phyloP scores from a whole-genome alignment of 2,888 invertebrate species.

The Theodoxus fluviatilis region DNA sequence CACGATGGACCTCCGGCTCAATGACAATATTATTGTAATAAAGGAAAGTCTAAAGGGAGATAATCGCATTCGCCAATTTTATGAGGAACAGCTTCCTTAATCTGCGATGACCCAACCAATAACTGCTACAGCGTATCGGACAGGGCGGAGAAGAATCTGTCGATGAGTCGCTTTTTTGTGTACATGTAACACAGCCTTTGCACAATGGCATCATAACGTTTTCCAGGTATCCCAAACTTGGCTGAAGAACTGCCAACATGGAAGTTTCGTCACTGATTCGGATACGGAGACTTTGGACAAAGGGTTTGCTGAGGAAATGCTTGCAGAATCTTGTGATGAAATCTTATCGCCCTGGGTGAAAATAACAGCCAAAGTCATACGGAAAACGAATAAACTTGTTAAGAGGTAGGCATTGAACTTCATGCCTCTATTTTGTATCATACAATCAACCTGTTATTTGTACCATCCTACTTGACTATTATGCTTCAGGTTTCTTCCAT shows the following conservation, averaged over 20 bases:
- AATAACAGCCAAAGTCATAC: slow-evolving; percentile 50
- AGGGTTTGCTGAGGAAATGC: slow-evolving; percentile 44
- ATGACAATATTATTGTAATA: no score
- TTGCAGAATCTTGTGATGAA: slow-evolving; percentile 49
- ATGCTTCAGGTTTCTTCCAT: not conserved
- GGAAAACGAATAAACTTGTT: slow-evolving; percentile 39
- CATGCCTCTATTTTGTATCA: no score
- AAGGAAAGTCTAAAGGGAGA: no score
- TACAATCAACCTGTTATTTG: no score
- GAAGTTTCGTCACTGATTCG: slow-evolving; percentile 11
- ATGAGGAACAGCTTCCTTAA: no score
- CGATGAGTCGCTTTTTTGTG: no score
- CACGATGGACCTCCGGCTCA: no score
- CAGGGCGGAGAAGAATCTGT: no score
- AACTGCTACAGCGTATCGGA: no score
- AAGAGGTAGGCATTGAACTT: slow-evolving; percentile 48
- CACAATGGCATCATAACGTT: slow-evolving; percentile 26
- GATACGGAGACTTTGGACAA: slow-evolving; percentile 22
- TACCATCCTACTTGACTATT: not conserved
- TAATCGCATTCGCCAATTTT: no score
- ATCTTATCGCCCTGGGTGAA: slow-evolving; percentile 50
- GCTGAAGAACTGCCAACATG: slow-evolving; percentile 21
- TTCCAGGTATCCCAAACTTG: slow-evolving; percentile 25
- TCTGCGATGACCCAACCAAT: no score
- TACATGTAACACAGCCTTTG: slow-evolving; percentile 27